Conservation (phyloP, 2,113 vertebrate species). For the Ceyx melanurus region DNA sequence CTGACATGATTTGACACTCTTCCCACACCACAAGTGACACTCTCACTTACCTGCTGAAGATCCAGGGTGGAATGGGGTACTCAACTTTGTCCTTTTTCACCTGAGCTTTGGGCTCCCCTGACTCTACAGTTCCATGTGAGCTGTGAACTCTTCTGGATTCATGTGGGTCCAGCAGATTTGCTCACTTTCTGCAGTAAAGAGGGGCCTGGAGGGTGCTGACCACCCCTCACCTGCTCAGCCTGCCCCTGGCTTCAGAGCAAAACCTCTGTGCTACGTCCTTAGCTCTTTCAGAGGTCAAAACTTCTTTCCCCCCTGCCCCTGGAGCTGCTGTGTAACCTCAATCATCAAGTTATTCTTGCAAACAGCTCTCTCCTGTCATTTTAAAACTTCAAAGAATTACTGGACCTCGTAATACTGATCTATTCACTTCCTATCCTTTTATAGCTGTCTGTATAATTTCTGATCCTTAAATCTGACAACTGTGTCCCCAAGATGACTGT, state of each 20-base stretch:
- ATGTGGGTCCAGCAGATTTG: background rate
- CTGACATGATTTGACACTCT: background rate
- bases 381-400: constrained; percentile 43
- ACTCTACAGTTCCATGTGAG: background rate
- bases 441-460: constrained; percentile 56
- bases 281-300: background rate
- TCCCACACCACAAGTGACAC: background rate
- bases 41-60: background rate
- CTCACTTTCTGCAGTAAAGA: background rate
- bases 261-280: background rate
- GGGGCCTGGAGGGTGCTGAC: background rate
- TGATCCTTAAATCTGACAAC: constrained; percentile 64
- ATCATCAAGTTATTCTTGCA: constrained; percentile 39
- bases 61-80: background rate
- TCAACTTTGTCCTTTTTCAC: background rate
- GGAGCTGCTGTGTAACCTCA: background rate
- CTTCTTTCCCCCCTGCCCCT: background rate
- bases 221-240: background rate
- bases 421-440: constrained; percentile 54
- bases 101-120: background rate
- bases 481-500: constrained; percentile 54
- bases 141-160: background rate
- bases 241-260: background rate
- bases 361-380: constrained; percentile 30
- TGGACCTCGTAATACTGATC: constrained; percentile 60